A percentile compares a stretch with the other conserved stretches of the same genome.
Evolutionary conservation across 2,888 invertebrate species (phyloP).

Genomic region (Xestoiulus laeticollis): DNA sequence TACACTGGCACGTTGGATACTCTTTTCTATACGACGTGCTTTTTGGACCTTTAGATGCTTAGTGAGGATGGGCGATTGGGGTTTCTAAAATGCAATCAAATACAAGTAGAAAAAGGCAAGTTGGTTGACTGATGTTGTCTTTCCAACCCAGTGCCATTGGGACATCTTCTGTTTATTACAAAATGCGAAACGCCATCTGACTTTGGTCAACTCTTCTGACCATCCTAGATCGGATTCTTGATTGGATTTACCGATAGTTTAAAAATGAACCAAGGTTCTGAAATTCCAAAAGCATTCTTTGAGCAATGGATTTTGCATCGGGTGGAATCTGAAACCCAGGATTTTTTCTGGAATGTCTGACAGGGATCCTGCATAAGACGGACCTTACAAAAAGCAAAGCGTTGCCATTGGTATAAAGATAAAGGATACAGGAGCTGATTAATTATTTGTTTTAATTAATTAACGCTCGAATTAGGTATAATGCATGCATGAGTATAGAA

Average conservation of each 20-base stretch:
- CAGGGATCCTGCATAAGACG: too few relatives aligned
- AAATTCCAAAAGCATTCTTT: background rate
- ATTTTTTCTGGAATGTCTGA: too few relatives aligned
- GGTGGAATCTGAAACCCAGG: background rate
- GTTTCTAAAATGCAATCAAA: constrained; percentile 1
- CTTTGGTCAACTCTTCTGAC: background rate
- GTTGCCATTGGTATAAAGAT: too few relatives aligned
- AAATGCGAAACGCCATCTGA: background rate
- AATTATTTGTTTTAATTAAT: too few relatives aligned
- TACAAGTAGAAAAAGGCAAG: background rate
- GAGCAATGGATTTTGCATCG: background rate
- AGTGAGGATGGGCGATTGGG: background rate
- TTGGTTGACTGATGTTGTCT: background rate
- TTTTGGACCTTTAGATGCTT: background rate
- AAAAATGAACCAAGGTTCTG: background rate
- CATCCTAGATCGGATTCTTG: background rate
- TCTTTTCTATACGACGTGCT: background rate
- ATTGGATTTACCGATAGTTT: background rate
- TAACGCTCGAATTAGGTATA: too few relatives aligned
- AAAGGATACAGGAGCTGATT: too few relatives aligned
- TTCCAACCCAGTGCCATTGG: background rate
- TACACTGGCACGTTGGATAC: background rate
- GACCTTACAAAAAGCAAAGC: too few relatives aligned
- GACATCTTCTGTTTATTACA: background rate
- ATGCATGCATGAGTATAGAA: too few relatives aligned